Percentiles rank a stretch among this genome's conserved stretches.
phyloP scores from a whole-genome alignment of 2,797 vertebrate species.

The Helarctos malayanus region DNA sequence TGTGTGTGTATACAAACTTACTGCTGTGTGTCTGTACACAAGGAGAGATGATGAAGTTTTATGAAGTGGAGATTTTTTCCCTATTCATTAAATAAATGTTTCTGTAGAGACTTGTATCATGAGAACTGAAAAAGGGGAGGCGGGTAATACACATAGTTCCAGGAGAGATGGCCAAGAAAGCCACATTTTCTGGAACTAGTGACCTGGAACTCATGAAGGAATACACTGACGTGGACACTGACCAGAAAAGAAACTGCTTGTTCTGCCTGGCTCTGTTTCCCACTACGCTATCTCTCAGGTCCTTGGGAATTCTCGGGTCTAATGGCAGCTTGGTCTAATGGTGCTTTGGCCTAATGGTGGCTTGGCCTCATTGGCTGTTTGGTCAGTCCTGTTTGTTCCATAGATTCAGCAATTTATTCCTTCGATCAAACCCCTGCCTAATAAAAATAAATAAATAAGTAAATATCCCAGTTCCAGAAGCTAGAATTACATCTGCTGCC shows the following conservation, averaged over 20 bases:
- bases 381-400: not conserved
- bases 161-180: not conserved
- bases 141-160: not conserved
- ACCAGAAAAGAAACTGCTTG: not conserved
- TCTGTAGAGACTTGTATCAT: not conserved
- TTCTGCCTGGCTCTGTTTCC: not conserved
- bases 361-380: not conserved
- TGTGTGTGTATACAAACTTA: not conserved
- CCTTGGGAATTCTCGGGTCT: not conserved
- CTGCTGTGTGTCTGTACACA: not conserved
- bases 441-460: conserved; percentile 2
- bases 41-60: not conserved
- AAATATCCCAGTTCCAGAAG: not conserved
- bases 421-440: not conserved
- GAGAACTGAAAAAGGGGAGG: not conserved
- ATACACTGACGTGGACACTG: not conserved
- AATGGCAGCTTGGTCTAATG: not conserved
- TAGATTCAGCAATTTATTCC: not conserved
- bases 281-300: not conserved
- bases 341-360: no score
- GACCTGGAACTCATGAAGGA: not conserved
- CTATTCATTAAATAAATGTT: not conserved
- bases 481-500: not conserved
- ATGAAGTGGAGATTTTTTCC: not conserved
- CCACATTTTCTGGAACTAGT: not conserved